phyloP scores from a whole-genome alignment of 2,888 invertebrate species.

The Cryptus armator region DNA sequence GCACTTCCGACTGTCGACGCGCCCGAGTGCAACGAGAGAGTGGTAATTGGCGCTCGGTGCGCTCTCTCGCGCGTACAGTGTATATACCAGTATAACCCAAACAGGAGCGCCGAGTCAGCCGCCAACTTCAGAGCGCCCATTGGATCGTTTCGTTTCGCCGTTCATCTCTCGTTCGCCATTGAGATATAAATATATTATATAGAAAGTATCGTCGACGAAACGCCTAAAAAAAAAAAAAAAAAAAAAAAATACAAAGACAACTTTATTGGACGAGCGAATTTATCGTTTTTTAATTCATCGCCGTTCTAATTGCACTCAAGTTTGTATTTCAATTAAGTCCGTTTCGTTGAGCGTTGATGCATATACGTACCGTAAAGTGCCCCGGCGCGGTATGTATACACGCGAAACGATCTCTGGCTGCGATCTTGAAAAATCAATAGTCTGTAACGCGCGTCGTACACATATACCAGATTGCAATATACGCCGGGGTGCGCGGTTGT shows the following conservation, averaged over 20 bases:
- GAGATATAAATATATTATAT: constrained; percentile 44
- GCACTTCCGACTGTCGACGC: constrained; percentile 71
- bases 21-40: constrained; percentile 70
- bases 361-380: constrained; percentile 29
- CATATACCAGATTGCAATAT: neutral
- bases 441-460: constrained; percentile 24
- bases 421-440: constrained; percentile 64
- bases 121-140: constrained; percentile 31
- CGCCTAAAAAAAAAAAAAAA: neutral
- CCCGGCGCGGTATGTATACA: neutral
- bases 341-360: constrained; percentile 50
- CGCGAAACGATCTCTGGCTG: constrained; percentile 50
- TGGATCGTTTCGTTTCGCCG: constrained; percentile 51
- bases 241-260: neutral
- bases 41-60: constrained; percentile 69
- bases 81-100: neutral
- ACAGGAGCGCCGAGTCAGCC: constrained; percentile 20
- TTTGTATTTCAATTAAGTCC: constrained; percentile 64
- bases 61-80: constrained; percentile 60
- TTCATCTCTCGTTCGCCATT: constrained; percentile 46
- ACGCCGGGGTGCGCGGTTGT: neutral
- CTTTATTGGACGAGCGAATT: neutral
- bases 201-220: constrained; percentile 23
- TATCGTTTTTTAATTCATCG: constrained; percentile 30
- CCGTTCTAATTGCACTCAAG: constrained; percentile 56